A percentile compares a stretch with the other conserved stretches of the same genome.
phyloP scores from a whole-genome alignment of 1,140 invertebrate species.

The Mamestra configurata region DNA sequence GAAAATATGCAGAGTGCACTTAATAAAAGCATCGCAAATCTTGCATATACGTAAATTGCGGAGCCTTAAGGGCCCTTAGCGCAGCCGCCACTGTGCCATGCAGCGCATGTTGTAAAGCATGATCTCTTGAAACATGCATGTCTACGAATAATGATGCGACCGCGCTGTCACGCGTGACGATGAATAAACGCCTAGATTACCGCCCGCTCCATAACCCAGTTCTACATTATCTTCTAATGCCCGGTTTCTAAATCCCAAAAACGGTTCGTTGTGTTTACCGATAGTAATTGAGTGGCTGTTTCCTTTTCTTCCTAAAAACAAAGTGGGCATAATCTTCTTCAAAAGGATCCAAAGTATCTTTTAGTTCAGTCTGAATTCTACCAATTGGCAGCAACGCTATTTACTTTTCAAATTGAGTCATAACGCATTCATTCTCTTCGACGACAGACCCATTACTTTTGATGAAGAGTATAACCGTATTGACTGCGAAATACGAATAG shows the following conservation, averaged over 20 bases:
- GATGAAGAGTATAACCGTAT: background rate
- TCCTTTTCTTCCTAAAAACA: background rate
- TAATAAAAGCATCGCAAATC: constrained; percentile 45
- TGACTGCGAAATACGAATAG: constrained; percentile 1
- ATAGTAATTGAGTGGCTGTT: constrained; percentile 6
- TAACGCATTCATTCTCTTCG: background rate
- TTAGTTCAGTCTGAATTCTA: no score
- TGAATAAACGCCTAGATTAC: constrained; percentile 66
- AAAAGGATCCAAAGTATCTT: background rate
- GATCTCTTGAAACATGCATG: constrained; percentile 70
- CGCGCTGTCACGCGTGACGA: constrained; percentile 62
- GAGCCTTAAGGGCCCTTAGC: constrained; percentile 58
- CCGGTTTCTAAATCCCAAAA: constrained; percentile 13
- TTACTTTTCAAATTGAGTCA: constrained; percentile 1
- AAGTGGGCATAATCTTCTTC: background rate
- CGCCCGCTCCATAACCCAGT: constrained; percentile 44
- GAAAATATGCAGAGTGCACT: constrained; percentile 34
- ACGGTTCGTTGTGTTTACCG: background rate
- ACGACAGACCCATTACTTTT: constrained; percentile 1
- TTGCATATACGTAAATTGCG: constrained; percentile 60
- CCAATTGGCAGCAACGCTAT: background rate
- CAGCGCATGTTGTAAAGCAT: constrained; percentile 48
- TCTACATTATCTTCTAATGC: constrained; percentile 39
- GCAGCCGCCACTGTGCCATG: constrained; percentile 45
- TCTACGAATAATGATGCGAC: constrained; percentile 72